phyloP scores from a whole-genome alignment of 2,113 vertebrate species.

The Kryptolebias marmoratus region DNA sequence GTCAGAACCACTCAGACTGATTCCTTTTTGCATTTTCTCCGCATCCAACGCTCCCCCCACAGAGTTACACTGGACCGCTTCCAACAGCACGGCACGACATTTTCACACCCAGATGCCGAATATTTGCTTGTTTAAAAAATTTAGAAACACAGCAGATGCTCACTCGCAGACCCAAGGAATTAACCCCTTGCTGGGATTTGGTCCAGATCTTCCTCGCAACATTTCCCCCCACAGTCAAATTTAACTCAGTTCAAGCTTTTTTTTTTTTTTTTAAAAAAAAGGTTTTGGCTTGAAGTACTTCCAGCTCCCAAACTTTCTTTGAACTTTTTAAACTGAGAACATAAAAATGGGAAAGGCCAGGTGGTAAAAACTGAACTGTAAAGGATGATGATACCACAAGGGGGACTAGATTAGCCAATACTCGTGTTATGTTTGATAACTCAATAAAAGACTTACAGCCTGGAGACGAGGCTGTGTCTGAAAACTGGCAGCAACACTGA shows the following conservation, averaged over 20 bases:
- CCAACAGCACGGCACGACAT: conserved; percentile 38
- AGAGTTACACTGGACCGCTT: conserved; percentile 42
- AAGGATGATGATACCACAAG: conserved; percentile 23
- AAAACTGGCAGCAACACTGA: conserved; percentile 29
- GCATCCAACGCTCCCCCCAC: conserved; percentile 3
- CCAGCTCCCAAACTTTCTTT: conserved; percentile 3
- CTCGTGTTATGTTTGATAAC: conserved; percentile 21
- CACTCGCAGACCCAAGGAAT: conserved; percentile 30
- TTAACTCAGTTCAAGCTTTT: conserved; percentile 20
- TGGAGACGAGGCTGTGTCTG: conserved; percentile 30
- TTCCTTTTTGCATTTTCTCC: conserved; percentile 5
- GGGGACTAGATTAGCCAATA: conserved; percentile 13
- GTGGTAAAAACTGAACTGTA: conserved; percentile 20
- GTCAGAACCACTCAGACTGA: background rate
- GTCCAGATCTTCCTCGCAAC: conserved; percentile 31
- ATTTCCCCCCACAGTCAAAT: conserved; percentile 31
- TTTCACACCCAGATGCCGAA: conserved; percentile 53
- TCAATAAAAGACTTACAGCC: conserved; percentile 36
- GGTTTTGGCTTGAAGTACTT: conserved; percentile 4
- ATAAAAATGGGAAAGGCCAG: background rate
- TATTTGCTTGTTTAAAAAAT: conserved; percentile 54
- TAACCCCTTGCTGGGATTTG: conserved; percentile 47
- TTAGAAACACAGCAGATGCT: conserved; percentile 61
- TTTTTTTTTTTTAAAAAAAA: background rate
- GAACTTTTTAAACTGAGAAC: conserved; percentile 13